A percentile compares a stretch with the other conserved stretches of the same genome.
Conservation (phyloP, 2,888 invertebrate genomes). For the Hemithea aestivaria region DNA sequence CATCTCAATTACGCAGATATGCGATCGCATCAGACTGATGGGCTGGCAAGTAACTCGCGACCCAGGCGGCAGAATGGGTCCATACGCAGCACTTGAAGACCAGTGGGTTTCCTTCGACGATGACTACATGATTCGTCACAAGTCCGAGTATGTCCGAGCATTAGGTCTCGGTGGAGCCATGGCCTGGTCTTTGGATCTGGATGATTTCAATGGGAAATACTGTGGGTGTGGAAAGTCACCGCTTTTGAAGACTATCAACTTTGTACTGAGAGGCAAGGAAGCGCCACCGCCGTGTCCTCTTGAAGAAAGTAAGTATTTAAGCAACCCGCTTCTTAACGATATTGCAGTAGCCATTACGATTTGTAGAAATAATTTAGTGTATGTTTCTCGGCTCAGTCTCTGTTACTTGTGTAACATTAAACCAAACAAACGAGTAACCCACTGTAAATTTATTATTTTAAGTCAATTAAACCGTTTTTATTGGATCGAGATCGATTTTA, state of each 20-base stretch:
- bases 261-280: constrained; percentile 85
- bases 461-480: too few species aligned
- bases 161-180: constrained; percentile 91
- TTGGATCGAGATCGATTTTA: too few species aligned
- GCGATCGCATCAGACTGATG: constrained; percentile 85
- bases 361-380: too few species aligned
- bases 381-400: too few species aligned
- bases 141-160: constrained; percentile 88
- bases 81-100: constrained; percentile 89
- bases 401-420: too few species aligned
- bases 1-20: constrained; percentile 79
- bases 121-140: constrained; percentile 88
- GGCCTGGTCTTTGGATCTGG: constrained; percentile 94
- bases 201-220: constrained; percentile 87
- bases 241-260: constrained; percentile 87
- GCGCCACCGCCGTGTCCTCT: constrained; percentile 77
- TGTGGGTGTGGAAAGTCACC: constrained; percentile 92
- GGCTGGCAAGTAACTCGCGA: constrained; percentile 90
- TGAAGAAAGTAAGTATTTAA: constrained; percentile 55
- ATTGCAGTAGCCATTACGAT: too few species aligned
- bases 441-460: too few species aligned
- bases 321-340: too few species aligned
- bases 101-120: constrained; percentile 98
- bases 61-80: constrained; percentile 89
- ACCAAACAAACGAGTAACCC: too few species aligned